phyloP scores from a whole-genome alignment of 2,797 vertebrate genomes.

The Macroramphosus scolopax region DNA sequence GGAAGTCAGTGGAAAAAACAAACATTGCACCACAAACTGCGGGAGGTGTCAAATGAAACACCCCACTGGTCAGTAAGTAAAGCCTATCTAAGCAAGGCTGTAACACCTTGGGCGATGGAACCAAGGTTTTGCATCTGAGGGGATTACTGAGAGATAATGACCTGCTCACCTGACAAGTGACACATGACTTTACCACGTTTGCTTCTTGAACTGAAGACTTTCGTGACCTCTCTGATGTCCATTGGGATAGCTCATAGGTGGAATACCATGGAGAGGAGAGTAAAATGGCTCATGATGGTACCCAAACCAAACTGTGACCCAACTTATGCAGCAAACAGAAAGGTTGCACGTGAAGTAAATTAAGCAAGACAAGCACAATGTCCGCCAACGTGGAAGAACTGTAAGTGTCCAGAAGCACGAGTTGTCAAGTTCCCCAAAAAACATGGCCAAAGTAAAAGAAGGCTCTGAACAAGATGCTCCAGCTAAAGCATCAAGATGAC shows the following conservation, averaged over 20 bases:
- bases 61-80: slow-evolving; percentile 45
- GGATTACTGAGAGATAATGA: slow-evolving; percentile 53
- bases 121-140: slow-evolving; percentile 39
- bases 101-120: slow-evolving; percentile 51
- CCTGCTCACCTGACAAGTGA: slow-evolving; percentile 53
- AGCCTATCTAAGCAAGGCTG: slow-evolving; percentile 45
- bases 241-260: not conserved
- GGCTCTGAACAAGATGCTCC: too few relatives aligned
- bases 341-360: too few relatives aligned
- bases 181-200: slow-evolving; percentile 34
- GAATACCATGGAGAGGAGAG: too few relatives aligned
- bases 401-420: not conserved
- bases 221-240: too few relatives aligned
- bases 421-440: too few relatives aligned
- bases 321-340: too few relatives aligned
- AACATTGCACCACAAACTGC: slow-evolving; percentile 59
- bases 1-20: slow-evolving; percentile 66
- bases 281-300: not conserved
- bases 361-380: too few relatives aligned
- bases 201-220: not conserved
- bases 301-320: too few relatives aligned
- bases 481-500: too few relatives aligned
- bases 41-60: slow-evolving; percentile 61
- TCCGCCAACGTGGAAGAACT: too few relatives aligned
- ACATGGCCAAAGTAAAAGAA: too few relatives aligned